Evolutionary conservation across 2,797 vertebrate genomes (phyloP), one percentile per base, ranked within the genome.

Genomic region (Falco biarmicus): DNA sequence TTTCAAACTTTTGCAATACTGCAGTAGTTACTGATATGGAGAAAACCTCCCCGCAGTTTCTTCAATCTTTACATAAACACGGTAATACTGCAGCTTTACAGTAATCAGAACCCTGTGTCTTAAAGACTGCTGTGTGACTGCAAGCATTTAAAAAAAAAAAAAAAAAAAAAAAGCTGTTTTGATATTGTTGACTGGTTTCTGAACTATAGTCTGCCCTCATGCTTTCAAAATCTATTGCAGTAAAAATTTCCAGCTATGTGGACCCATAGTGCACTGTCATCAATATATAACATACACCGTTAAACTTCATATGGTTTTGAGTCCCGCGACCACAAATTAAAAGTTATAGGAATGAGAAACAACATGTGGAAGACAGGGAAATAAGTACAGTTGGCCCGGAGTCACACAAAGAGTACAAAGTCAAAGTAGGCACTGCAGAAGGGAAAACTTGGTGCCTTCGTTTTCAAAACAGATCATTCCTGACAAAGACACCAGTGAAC

Each of bases 1-100:
- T 93, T 96, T 79, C 66, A 31, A 15, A 41, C 57, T 15, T 2
- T 11, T 65, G 32, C 73, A 87, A 13, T 5, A 50, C 61, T 86
- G 79, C 64, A 7, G 45, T 56, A 65, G 34, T 18, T 50, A 47
- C 37, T 31, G 84, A 43, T 7, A 13, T 0, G 47, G 32, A 39
- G 74, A 60, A 94, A 92, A 89, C 60, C 83, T 63, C 73, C 73
- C 84, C 37, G n/a, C 73, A 73, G 7, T 43, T 88, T 56, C 80
- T 69, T 54, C 64, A 37, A 5, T 85, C 63, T 90, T 66, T 10
- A 10, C 34, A 85, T 8, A 18, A 59, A 77, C 59, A 14, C 5
- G 31, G 3, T 60, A 95, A 93, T 10, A 91, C 74, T 92, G 86
- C 41, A 60, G 37, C n/a, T 25, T 74, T 15, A 77, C 60, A 73